These are phyloP conservation scores for Pardosa pseudoannulata DNA, from an alignment of 2,888 invertebrate species.

Conservation along the genomic window DNA sequence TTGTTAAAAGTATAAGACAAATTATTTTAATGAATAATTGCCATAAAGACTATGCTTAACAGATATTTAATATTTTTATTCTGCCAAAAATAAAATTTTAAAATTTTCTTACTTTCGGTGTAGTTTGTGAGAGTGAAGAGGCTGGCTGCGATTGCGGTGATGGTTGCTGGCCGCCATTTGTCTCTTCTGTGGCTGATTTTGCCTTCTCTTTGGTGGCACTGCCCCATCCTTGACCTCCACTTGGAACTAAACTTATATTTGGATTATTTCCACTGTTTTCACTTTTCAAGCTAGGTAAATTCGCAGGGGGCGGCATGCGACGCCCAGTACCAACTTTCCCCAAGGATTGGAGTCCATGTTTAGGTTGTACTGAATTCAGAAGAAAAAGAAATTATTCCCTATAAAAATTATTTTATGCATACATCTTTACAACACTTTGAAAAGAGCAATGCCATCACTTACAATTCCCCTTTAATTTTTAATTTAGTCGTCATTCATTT, in stretches of 20 bases:
- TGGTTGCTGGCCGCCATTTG: slow-evolving; percentile 74
- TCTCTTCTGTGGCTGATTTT: slow-evolving; percentile 70
- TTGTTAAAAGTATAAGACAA: no score
- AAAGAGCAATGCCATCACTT: no score
- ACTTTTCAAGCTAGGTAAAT: slow-evolving; percentile 98
- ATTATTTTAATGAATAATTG: no score
- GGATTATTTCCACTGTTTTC: slow-evolving; percentile 90
- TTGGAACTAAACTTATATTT: slow-evolving; percentile 86
- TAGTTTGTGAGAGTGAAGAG: slow-evolving; percentile 73
- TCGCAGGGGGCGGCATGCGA: slow-evolving; percentile 94
- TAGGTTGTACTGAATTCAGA: slow-evolving; percentile 86
- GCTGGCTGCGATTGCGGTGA: slow-evolving; percentile 75
- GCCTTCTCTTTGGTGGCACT: slow-evolving; percentile 79
- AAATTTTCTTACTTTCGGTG: slow-evolving; percentile 73
- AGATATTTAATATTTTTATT: no score
- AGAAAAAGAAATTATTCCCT: neutral
- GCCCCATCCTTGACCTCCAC: slow-evolving; percentile 89
- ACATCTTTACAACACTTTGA: no score
- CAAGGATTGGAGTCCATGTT: slow-evolving; percentile 99
- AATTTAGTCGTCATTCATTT: no score
- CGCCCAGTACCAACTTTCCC: slow-evolving; percentile 99
- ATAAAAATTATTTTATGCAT: no score
- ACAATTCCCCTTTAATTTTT: no score
- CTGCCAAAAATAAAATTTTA: no score
- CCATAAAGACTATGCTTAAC: no score